Percentiles rank a stretch among this genome's conserved stretches.
These are phyloP conservation scores for Etheostoma nigrum DNA, from an alignment of 2,797 vertebrate genomes.

Conservation along the genomic window DNA sequence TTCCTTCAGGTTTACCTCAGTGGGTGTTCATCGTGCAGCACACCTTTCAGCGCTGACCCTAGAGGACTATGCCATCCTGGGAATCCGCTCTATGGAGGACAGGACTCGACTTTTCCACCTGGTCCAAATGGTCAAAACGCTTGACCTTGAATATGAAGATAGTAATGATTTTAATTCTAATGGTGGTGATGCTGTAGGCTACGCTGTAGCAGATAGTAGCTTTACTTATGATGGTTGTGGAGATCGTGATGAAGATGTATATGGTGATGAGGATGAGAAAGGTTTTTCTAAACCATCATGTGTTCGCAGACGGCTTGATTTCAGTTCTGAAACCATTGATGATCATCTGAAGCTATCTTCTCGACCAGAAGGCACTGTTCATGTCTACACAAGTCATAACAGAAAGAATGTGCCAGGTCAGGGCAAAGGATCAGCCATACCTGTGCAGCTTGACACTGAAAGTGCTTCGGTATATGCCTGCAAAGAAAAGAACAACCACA, in stretches of 20 bases:
- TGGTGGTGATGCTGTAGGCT: neutral
- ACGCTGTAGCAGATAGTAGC: neutral
- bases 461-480: neutral
- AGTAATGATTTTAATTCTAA: slow-evolving; percentile 23
- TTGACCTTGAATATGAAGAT: slow-evolving; percentile 63
- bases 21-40: slow-evolving; percentile 85
- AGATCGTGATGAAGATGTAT: slow-evolving; percentile 16
- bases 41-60: slow-evolving; percentile 87
- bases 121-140: slow-evolving; percentile 87
- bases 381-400: slow-evolving; percentile 6
- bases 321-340: slow-evolving; percentile 60
- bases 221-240: slow-evolving; percentile 13
- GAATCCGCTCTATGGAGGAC: slow-evolving; percentile 88
- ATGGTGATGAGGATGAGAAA: slow-evolving; percentile 27
- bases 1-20: slow-evolving; percentile 81
- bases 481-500: slow-evolving; percentile 18
- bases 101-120: slow-evolving; percentile 89
- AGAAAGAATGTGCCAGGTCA: slow-evolving; percentile 8
- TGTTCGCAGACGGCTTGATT: slow-evolving; percentile 85
- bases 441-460: slow-evolving; percentile 21
- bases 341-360: slow-evolving; percentile 21
- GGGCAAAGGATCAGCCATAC: slow-evolving; percentile 4
- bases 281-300: slow-evolving; percentile 53
- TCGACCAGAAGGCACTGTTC: slow-evolving; percentile 12
- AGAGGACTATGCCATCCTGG: slow-evolving; percentile 89